Conservation (phyloP, 2,888 invertebrate genomes). For the Leucophenga maculata region DNA sequence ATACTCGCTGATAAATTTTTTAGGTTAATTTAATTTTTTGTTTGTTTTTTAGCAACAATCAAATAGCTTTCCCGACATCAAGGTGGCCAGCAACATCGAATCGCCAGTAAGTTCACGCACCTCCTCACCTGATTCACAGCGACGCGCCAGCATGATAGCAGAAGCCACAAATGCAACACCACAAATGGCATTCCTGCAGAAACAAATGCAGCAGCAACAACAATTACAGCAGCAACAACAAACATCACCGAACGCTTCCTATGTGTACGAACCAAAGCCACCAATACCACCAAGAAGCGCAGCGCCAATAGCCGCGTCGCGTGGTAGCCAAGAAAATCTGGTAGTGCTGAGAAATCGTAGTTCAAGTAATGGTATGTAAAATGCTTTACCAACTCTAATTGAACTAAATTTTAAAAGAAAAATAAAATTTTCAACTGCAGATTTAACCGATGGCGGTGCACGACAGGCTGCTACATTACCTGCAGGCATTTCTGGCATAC, state of each 20-base stretch:
- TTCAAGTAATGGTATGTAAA: constrained; percentile 63
- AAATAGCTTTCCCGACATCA: constrained; percentile 70
- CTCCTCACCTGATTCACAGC: constrained; percentile 74
- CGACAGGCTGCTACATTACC: constrained; percentile 63
- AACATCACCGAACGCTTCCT: constrained; percentile 61
- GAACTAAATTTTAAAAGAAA: not conserved
- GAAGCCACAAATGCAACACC: constrained; percentile 72
- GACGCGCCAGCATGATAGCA: constrained; percentile 67
- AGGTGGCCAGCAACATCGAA: constrained; percentile 71
- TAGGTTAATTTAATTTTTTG: not conserved
- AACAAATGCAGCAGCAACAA: constrained; percentile 72
- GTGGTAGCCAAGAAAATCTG: constrained; percentile 70
- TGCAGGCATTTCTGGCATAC: constrained; percentile 57
- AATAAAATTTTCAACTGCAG: constrained; percentile 47
- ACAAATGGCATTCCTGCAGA: constrained; percentile 75
- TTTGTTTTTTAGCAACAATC: constrained; percentile 71
- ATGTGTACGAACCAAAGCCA: constrained; percentile 73
- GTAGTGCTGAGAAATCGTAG: constrained; percentile 67
- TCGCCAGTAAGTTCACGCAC: constrained; percentile 75
- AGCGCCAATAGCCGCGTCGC: constrained; percentile 75
- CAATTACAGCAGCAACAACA: constrained; percentile 62
- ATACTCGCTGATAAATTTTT: not conserved
- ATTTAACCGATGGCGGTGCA: constrained; percentile 60
- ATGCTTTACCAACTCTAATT: not conserved
- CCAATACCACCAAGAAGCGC: constrained; percentile 77